These are phyloP conservation scores for Odontomachus brunneus DNA, from an alignment of 1,140 invertebrate genomes.

Conservation along the genomic window DNA sequence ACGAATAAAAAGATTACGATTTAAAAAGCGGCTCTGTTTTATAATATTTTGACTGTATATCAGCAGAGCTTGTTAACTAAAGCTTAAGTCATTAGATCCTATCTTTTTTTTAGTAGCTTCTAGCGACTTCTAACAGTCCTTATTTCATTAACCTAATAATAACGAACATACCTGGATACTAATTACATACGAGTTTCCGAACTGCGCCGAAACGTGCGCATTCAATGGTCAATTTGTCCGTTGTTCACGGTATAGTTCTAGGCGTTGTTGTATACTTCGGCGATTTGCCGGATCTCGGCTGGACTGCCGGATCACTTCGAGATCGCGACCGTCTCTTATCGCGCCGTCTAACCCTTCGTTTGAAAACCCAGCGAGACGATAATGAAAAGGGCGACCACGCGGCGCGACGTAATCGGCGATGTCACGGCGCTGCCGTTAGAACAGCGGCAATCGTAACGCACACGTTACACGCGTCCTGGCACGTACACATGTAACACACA, in stretches of 20 bases:
- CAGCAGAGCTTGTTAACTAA: too few relatives aligned
- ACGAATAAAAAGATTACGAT: too few relatives aligned
- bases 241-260: background rate
- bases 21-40: too few relatives aligned
- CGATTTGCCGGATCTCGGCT: background rate
- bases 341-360: constrained; percentile 56
- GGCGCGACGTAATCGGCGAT: constrained; percentile 10
- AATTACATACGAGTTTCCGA: background rate
- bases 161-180: background rate
- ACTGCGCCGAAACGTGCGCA: background rate
- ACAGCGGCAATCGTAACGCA: constrained; percentile 38
- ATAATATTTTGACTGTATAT: too few relatives aligned
- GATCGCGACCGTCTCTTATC: constrained; percentile 50
- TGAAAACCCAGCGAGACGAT: constrained; percentile 35
- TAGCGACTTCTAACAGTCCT: too few relatives aligned
- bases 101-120: background rate
- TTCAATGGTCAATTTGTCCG: background rate
- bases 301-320: constrained; percentile 8
- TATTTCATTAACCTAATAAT: background rate
- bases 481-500: background rate
- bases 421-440: background rate
- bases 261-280: constrained; percentile 16
- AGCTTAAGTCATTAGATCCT: too few relatives aligned
- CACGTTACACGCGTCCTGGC: background rate
- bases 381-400: constrained; percentile 45